phyloP scores from a whole-genome alignment of 2,113 vertebrate genomes.

The Tetrax tetrax region DNA sequence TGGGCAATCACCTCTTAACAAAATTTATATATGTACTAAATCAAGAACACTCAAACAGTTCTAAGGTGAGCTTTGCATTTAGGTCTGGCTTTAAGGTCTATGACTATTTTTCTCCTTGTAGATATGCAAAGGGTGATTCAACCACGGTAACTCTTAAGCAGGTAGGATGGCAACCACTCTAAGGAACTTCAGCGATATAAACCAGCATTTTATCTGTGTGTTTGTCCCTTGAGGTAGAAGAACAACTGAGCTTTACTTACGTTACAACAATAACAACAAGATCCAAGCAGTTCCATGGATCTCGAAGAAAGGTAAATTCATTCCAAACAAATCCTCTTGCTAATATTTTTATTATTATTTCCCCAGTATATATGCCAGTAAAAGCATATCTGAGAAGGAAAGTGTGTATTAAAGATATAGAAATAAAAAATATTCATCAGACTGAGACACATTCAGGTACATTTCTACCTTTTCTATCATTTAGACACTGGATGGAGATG shows the following conservation, averaged over 20 bases:
- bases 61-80: background rate
- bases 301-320: slow-evolving; percentile 91
- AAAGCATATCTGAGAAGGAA: slow-evolving; percentile 82
- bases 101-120: background rate
- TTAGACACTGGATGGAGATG: background rate
- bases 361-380: slow-evolving; percentile 87
- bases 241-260: slow-evolving; percentile 76
- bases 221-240: background rate
- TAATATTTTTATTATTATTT: slow-evolving; percentile 89
- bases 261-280: slow-evolving; percentile 83
- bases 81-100: background rate
- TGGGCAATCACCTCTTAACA: background rate
- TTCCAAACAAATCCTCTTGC: slow-evolving; percentile 89
- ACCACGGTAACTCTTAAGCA: background rate
- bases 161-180: background rate
- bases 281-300: slow-evolving; percentile 94
- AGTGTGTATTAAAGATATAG: slow-evolving; percentile 10
- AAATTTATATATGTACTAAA: background rate
- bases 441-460: background rate
- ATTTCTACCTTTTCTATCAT: background rate
- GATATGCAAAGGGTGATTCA: background rate
- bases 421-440: background rate
- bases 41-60: background rate
- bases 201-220: background rate
- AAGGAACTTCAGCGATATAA: background rate